phyloP scores from a whole-genome alignment of 2,797 vertebrate genomes.

The Arrhamphus sclerolepis region DNA sequence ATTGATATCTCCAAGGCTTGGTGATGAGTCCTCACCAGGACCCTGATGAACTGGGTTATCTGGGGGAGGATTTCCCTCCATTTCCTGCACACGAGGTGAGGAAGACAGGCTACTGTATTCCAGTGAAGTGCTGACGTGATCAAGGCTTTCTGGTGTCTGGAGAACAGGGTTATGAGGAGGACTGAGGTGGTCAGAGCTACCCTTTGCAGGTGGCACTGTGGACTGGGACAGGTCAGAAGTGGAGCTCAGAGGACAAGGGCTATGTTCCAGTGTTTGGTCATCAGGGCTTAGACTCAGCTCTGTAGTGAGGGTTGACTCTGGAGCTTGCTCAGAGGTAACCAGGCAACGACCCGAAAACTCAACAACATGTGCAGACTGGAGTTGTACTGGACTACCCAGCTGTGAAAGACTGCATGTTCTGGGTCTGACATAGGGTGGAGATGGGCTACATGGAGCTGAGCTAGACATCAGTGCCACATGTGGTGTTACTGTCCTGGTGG shows the following conservation, averaged over 20 bases:
- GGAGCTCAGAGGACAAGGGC: not conserved
- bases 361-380: not conserved
- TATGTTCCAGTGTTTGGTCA: constrained; percentile 59
- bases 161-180: not conserved
- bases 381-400: constrained; percentile 50
- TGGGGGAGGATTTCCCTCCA: constrained; percentile 7
- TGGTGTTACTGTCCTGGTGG: not conserved
- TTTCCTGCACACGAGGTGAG: constrained; percentile 36
- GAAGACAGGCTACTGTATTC: constrained; percentile 58
- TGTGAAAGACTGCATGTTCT: constrained; percentile 47
- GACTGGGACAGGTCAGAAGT: constrained; percentile 14
- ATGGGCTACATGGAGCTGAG: constrained; percentile 72
- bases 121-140: constrained; percentile 52
- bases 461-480: not conserved
- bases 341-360: not conserved
- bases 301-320: not conserved
- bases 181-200: constrained; percentile 3
- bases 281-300: constrained; percentile 21
- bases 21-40: constrained; percentile 18
- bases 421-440: constrained; percentile 12
- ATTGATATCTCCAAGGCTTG: constrained; percentile 19
- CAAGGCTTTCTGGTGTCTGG: constrained; percentile 66
- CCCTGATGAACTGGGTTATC: constrained; percentile 10
- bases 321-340: too few relatives aligned
- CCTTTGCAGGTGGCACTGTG: not conserved